Evolutionary conservation across 2,888 invertebrate genomes (phyloP).

Genomic region (Cheilosia impressa): DNA sequence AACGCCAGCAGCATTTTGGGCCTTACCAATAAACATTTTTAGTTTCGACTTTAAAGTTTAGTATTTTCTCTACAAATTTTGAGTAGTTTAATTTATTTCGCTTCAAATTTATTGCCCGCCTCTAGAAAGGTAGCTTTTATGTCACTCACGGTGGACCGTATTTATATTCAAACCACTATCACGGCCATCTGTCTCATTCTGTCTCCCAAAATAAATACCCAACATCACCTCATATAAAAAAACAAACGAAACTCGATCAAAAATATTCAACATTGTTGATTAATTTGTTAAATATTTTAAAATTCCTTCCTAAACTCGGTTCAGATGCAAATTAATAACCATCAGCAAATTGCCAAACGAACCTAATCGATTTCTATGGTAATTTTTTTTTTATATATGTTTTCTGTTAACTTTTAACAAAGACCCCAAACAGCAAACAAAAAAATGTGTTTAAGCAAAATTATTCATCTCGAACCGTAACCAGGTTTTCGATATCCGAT

Average conservation of each 20-base stretch:
- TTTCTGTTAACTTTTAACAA: constrained; percentile 39
- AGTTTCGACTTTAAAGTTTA: too few species aligned
- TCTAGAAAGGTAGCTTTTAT: too few species aligned
- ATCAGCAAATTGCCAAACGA: constrained; percentile 69
- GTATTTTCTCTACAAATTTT: too few species aligned
- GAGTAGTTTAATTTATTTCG: too few species aligned
- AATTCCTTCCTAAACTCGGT: constrained; percentile 48
- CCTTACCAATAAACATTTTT: too few species aligned
- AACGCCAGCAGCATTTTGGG: too few species aligned
- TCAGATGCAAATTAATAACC: constrained; percentile 67
- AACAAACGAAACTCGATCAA: constrained; percentile 40
- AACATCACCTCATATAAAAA: constrained; percentile 16
- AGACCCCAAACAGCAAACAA: constrained; percentile 18
- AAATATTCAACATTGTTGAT: constrained; percentile 39
- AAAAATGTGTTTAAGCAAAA: constrained; percentile 28
- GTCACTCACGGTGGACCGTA: too few species aligned
- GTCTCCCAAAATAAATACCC: background rate
- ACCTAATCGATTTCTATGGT: constrained; percentile 71
- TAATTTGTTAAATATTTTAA: constrained; percentile 55
- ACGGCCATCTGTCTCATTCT: too few species aligned
- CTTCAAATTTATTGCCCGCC: too few species aligned
- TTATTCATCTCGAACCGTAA: constrained; percentile 71
- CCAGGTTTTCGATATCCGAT: constrained; percentile 69
- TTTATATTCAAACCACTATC: too few species aligned
- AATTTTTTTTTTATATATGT: constrained; percentile 51